Conservation (phyloP, 2,113 vertebrate species). For the Caranx melampygus region DNA sequence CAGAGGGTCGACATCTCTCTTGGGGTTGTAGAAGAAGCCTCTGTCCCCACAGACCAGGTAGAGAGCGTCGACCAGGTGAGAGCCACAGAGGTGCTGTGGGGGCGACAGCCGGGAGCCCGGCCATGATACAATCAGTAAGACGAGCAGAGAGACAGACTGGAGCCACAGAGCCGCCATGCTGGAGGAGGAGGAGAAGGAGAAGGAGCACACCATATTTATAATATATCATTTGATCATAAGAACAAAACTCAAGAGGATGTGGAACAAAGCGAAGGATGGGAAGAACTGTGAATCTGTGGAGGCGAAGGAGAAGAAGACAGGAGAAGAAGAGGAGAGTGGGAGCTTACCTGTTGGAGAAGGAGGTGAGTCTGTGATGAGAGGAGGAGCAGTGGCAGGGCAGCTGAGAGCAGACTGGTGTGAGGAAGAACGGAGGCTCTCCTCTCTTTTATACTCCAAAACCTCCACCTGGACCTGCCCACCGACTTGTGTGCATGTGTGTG, state of each 20-base stretch:
- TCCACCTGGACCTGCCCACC: constrained; percentile 26
- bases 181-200: constrained; percentile 37
- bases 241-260: too few species aligned
- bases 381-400: constrained; percentile 27
- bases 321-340: not conserved
- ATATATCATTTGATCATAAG: too few species aligned
- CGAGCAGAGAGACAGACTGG: constrained; percentile 83
- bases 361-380: constrained; percentile 36
- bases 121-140: constrained; percentile 80
- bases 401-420: constrained; percentile 57
- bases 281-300: too few species aligned
- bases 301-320: not conserved
- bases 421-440: constrained; percentile 47
- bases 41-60: constrained; percentile 91
- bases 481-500: not conserved
- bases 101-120: constrained; percentile 63
- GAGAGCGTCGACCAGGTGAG: constrained; percentile 94
- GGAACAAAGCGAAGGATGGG: too few species aligned
- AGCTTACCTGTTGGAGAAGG: constrained; percentile 40
- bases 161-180: constrained; percentile 90
- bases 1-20: constrained; percentile 85
- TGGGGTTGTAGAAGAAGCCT: constrained; percentile 94
- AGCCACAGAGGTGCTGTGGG: constrained; percentile 92
- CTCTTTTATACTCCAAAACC: constrained; percentile 64
- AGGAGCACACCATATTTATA: not conserved